A percentile compares a stretch with the other conserved stretches of the same genome.
These are phyloP conservation scores for Dichetophora obliterata DNA, from an alignment of 2,888 invertebrate species.

Conservation along the genomic window DNA sequence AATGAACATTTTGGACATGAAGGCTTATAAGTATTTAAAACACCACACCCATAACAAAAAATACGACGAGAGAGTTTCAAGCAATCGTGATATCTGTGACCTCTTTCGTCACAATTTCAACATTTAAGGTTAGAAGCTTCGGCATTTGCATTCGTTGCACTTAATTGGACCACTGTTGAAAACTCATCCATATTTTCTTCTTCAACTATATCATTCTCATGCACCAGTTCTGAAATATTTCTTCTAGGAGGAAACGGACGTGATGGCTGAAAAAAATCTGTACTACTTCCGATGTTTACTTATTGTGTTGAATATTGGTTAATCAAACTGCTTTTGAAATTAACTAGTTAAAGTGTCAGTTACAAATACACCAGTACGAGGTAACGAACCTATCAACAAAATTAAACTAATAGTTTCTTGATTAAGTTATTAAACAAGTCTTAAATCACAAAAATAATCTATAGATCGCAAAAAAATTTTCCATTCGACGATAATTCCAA, in stretches of 20 bases:
- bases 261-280: neutral
- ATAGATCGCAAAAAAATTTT: neutral
- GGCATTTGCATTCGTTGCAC: no score
- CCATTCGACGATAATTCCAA: neutral
- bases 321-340: no score
- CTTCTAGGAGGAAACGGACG: neutral
- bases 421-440: neutral
- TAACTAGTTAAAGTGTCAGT: no score
- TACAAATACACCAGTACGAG: no score
- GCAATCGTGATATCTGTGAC: conserved; percentile 36
- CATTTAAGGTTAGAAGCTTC: no score
- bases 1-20: conserved; percentile 48
- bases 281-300: no score
- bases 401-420: neutral
- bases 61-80: conserved; percentile 15
- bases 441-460: neutral
- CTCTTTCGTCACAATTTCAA: conserved; percentile 32
- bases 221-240: neutral
- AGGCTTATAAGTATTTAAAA: conserved; percentile 50
- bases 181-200: neutral
- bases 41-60: neutral
- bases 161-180: no score
- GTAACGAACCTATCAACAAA: neutral
- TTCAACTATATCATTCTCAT: neutral
- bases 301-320: no score